These are phyloP conservation scores for Chymomyza caudatula DNA, from an alignment of 2,888 invertebrate genomes.

Conservation along the genomic window DNA sequence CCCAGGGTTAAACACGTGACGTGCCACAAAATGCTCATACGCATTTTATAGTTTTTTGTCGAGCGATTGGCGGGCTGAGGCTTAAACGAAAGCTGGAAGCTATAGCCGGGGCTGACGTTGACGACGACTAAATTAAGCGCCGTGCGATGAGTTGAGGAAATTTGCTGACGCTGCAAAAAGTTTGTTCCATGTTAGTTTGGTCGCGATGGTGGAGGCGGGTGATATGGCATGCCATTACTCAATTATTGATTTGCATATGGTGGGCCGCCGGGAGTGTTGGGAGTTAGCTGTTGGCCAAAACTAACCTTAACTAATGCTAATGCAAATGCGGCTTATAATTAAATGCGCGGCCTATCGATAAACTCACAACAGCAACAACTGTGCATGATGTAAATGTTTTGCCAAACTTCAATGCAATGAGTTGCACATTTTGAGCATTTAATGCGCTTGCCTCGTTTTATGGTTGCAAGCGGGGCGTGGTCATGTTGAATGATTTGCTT, in stretches of 20 bases:
- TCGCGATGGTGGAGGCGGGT: background rate
- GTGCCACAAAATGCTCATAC: background rate
- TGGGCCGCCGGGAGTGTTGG: background rate
- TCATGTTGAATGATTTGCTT: slow-evolving; percentile 61
- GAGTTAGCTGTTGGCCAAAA: background rate
- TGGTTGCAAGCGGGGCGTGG: slow-evolving; percentile 46
- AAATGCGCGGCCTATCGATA: slow-evolving; percentile 58
- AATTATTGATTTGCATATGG: background rate
- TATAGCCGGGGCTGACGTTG: background rate
- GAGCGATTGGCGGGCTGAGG: background rate
- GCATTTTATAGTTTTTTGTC: background rate
- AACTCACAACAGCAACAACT: slow-evolving; percentile 8
- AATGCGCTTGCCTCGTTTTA: background rate
- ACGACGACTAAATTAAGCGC: background rate
- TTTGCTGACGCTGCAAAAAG: background rate
- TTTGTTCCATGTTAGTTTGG: background rate
- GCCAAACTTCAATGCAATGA: slow-evolving; percentile 37
- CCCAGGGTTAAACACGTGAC: background rate
- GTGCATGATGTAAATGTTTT: background rate
- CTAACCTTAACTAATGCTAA: slow-evolving; percentile 16
- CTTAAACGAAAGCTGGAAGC: background rate
- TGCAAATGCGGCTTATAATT: slow-evolving; percentile 46
- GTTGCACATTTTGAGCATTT: slow-evolving; percentile 53
- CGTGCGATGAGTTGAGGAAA: background rate
- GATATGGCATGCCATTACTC: background rate